Base-by-base conservation (phyloP, 2,113 vertebrate genomes). In the Martes martes region DNA sequence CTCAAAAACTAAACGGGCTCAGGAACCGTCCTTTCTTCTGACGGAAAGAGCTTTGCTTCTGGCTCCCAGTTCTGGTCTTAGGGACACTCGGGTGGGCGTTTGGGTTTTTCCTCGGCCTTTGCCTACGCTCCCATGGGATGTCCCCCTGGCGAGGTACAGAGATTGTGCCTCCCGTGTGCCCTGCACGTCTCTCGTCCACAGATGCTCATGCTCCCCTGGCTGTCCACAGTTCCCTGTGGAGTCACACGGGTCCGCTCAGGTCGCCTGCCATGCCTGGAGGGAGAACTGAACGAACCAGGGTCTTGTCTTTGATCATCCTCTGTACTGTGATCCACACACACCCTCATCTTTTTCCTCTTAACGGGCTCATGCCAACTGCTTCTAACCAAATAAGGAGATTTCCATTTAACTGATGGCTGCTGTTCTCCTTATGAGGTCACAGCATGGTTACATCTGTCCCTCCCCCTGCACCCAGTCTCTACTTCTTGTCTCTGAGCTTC, bases 211-310 rank as follows among this genome's bases (percentile, higher is more conserved):
- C 31, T 2, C 24, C 26, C 16, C 8, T 1, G 33, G 47, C 73
- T 19, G 57, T 1, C 4, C 9, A 1, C 2, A 18, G n/a, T 13
- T 7, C 39, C 55, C 84, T 6, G 36, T 31, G 1, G 80, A 3
- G 6, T 5, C 14, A 11, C 1, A 18, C 11, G 79, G 11, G 31
- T 73, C 63, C 6, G 19, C 59, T 9, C 0, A 16, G 0, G 36
- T 7, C 42, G 0, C 71, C 50, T 7, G 59, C 67, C 21, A 0
- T 0, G 1, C 65, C 23, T 13, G 33, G 26, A 8, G 0, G 67
- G 55, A 39, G 26, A 47, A 24, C 3, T 4, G 47, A 36, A 11
- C 9, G 39, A 45, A 11, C 18, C 65, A 52, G 55, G 57, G 23
- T 26, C 16, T 36, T 10, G 2, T 65, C 55, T 82, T 50, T 3